Evolutionary conservation across 2,888 invertebrate species (phyloP), one percentile per base, ranked within the genome.

Genomic region (Synanthedon myopaeformis): DNA sequence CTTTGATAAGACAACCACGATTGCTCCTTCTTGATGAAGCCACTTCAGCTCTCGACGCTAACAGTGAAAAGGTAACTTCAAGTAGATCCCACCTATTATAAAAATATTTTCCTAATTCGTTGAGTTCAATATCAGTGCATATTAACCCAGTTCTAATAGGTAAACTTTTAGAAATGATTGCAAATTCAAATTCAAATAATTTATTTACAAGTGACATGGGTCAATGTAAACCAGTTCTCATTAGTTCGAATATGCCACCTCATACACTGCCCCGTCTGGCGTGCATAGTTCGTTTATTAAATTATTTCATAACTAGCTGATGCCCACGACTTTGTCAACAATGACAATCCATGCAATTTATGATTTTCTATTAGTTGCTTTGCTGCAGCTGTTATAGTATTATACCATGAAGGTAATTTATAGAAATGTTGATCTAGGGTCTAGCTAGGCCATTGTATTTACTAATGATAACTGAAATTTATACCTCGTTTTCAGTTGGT

Each of bases 11-110:
- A 45, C 88, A 91, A 55, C 93, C 93, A 0, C 87, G 89, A 42
- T 89, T 93, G 45, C 76, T 91, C 49, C 76, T 91, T n/a, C 72
- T 91, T 4, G 93, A 93, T 66, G 93, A 93, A 67, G 92, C 92
- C 3, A 93, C 93, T 0, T 92, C 92, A 0, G 85, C 85, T 1
- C 79, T 92, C 23, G 92, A 92, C 70, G 90, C 91, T 12, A 91
- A 90, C 74, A 93, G 93, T 70, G 94, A 94, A 74, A 89, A 92
- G 68, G 85, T 83, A 66, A 12, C 13, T 13, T 45, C 45, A 13
- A 45, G 6, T 45, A 13, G 8, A 45, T n/a, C 1, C 4, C 13
- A 45, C 5, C 13, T 8, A 45, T 66, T 57, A 54, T 53, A 23
- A 17, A 11, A 35, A 35, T 42, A n/a, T 2, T 41, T 10, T 10